Conservation (phyloP, 92 coral and sea anemone species). For the Diadumene lineata region DNA sequence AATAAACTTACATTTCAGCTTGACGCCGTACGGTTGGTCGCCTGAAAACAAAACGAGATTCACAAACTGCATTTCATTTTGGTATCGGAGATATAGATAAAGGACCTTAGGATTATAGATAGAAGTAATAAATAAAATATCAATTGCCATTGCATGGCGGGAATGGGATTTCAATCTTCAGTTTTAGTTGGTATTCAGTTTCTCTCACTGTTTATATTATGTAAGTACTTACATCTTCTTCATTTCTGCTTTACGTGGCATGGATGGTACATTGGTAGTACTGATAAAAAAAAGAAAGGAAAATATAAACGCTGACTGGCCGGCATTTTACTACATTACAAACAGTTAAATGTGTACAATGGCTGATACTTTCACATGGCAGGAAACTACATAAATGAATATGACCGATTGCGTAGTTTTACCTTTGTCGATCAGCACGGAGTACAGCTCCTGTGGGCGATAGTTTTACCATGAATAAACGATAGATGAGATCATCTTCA, state of each 20-base stretch:
- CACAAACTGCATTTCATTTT: too few relatives aligned
- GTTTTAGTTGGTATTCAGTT: too few relatives aligned
- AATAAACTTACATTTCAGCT: constrained; percentile 33
- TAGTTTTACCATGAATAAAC: constrained; percentile 41
- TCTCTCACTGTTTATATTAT: background rate
- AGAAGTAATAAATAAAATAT: too few relatives aligned
- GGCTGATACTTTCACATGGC: too few relatives aligned
- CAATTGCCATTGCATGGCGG: too few relatives aligned
- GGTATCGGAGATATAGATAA: too few relatives aligned
- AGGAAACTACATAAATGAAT: too few relatives aligned
- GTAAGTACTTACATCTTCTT: constrained; percentile 30
- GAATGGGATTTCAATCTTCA: too few relatives aligned
- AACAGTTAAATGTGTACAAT: too few relatives aligned
- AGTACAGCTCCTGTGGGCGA: constrained; percentile 53
- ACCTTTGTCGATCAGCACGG: constrained; percentile 8
- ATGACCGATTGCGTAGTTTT: background rate
- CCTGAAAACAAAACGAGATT: background rate
- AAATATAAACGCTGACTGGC: background rate
- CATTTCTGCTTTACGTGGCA: constrained; percentile 29
- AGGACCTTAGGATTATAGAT: too few relatives aligned
- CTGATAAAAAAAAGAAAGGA: constrained; percentile 5
- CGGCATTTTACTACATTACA: too few relatives aligned
- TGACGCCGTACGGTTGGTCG: constrained; percentile 23
- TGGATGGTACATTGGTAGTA: background rate
- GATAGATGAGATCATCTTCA: constrained; percentile 38